Conservation (phyloP, 2,113 vertebrate genomes). For the Gobius niger region DNA sequence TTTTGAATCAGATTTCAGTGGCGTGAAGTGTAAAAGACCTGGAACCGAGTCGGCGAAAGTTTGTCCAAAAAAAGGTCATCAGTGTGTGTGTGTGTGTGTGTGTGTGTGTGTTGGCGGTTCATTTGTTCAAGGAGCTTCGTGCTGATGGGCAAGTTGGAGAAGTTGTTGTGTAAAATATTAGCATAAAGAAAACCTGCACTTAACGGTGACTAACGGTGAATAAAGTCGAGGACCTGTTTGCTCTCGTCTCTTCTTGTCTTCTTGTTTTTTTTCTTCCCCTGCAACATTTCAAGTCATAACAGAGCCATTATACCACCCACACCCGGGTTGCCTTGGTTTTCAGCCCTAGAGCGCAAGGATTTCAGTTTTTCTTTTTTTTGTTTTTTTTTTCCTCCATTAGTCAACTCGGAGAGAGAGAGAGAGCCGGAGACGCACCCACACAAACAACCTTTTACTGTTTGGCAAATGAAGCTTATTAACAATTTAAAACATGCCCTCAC, state of each 20-base stretch:
- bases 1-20: constrained; percentile 98
- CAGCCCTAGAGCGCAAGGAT: constrained; percentile 51
- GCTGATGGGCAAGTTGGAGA: background rate
- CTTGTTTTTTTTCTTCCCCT: constrained; percentile 41
- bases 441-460: constrained; percentile 65
- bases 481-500: constrained; percentile 64
- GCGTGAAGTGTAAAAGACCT: constrained; percentile 97
- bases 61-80: background rate
- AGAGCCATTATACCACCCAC: constrained; percentile 58
- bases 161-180: background rate
- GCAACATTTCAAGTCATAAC: constrained; percentile 53
- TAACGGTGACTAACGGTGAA: constrained; percentile 34
- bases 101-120: background rate
- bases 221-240: constrained; percentile 49
- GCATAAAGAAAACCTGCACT: constrained; percentile 15
- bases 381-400: constrained; percentile 52
- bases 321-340: constrained; percentile 39
- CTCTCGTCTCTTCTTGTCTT: constrained; percentile 27
- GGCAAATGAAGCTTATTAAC: constrained; percentile 66
- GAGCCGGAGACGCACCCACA: constrained; percentile 59
- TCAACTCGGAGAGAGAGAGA: constrained; percentile 47
- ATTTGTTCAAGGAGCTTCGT: background rate
- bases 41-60: constrained; percentile 72
- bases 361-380: constrained; percentile 32
- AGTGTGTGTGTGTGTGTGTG: background rate